Conservation (phyloP, 2,888 invertebrate species). For the Antitype chi region DNA sequence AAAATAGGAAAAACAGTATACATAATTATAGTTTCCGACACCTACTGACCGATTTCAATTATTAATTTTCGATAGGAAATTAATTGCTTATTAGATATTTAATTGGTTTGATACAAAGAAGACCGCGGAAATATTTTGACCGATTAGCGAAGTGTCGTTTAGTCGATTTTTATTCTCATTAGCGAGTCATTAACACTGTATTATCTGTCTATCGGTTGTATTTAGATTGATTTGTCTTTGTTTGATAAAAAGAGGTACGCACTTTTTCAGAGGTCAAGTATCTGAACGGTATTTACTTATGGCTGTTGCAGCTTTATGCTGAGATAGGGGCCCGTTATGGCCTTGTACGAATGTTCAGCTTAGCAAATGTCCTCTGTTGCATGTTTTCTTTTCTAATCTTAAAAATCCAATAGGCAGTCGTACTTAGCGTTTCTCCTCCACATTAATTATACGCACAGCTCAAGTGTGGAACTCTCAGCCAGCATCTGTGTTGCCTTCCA, state of each 20-base stretch:
- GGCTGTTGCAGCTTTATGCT: background rate
- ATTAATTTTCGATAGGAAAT: slow-evolving; percentile 39
- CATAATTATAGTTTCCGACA: slow-evolving; percentile 4
- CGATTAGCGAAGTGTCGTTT: slow-evolving; percentile 18
- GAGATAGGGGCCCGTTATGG: background rate
- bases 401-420: background rate
- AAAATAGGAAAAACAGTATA: slow-evolving; percentile 4
- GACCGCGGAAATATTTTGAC: slow-evolving; percentile 44
- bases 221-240: slow-evolving; percentile 21
- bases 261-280: background rate
- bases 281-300: background rate
- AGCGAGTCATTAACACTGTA: background rate
- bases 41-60: slow-evolving; percentile 44
- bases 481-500: too few relatives aligned
- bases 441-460: too few relatives aligned
- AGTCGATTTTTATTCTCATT: slow-evolving; percentile 22
- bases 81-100: slow-evolving; percentile 36
- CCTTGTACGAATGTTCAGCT: slow-evolving; percentile 3
- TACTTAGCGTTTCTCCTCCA: too few relatives aligned
- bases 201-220: slow-evolving; percentile 9
- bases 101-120: slow-evolving; percentile 18
- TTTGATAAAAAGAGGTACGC: background rate
- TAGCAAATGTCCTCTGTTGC: background rate
- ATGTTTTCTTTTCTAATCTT: slow-evolving; percentile 1
- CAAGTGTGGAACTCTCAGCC: too few relatives aligned